Conservation (phyloP, 2,797 vertebrate genomes). For the Tokudaia tokunoshimensis region DNA sequence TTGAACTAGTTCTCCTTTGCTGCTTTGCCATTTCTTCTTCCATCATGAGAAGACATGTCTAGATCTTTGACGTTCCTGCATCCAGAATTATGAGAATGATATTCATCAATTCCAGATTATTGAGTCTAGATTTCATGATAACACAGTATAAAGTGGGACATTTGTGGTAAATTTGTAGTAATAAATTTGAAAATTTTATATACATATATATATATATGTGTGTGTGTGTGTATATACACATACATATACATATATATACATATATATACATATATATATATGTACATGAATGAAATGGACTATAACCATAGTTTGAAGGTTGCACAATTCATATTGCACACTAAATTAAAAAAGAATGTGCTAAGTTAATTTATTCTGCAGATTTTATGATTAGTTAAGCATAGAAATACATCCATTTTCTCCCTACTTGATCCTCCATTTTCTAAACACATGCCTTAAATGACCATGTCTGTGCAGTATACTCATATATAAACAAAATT, state of each 20-base stretch:
- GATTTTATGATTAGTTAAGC: neutral
- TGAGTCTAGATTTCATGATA: neutral
- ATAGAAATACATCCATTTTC: neutral
- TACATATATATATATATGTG: too few relatives aligned
- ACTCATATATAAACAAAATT: neutral
- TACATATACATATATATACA: too few relatives aligned
- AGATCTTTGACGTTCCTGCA: neutral
- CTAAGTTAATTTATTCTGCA: neutral
- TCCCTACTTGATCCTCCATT: neutral
- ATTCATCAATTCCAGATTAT: neutral
- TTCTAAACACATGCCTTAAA: neutral
- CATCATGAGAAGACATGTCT: neutral
- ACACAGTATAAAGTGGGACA: neutral
- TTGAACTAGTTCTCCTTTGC: neutral
- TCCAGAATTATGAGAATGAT: neutral
- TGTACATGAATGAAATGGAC: neutral
- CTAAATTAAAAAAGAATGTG: neutral
- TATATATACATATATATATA: too few relatives aligned
- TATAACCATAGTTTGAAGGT: neutral
- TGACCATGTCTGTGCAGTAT: neutral
- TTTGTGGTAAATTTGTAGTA: neutral
- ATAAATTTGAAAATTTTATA: neutral
- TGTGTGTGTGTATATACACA: too few relatives aligned
- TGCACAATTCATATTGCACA: neutral
- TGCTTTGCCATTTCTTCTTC: neutral